phyloP scores from a whole-genome alignment of 35 echinoderm and acorn worm species.

The Ophioderma brevispina region DNA sequence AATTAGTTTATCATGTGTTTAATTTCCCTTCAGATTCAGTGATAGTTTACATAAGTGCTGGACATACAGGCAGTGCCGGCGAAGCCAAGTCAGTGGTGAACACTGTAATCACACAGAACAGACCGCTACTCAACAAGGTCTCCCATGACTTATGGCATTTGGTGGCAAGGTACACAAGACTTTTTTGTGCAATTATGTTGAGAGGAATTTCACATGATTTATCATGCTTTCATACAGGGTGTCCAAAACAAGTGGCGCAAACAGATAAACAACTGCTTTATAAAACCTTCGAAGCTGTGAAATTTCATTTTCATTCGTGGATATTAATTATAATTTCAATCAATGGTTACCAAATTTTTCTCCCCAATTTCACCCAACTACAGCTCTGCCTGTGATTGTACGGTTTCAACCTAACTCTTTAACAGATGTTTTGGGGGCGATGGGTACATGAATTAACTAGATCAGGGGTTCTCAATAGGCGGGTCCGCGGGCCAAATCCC shows the following conservation, averaged over 20 bases:
- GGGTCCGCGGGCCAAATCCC: too few species aligned
- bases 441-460: too few species aligned
- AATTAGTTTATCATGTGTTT: too few species aligned
- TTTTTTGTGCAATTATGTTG: neutral
- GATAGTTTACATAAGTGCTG: slow-evolving; percentile 93
- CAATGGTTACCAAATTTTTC: too few species aligned
- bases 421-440: too few species aligned
- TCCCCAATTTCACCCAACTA: too few species aligned
- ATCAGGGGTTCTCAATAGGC: too few species aligned
- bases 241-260: neutral
- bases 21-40: slow-evolving; percentile 64
- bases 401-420: too few species aligned
- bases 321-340: too few species aligned
- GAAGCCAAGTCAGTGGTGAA: slow-evolving; percentile 77
- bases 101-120: slow-evolving; percentile 75
- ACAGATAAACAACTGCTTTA: neutral
- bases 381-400: too few species aligned
- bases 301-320: neutral
- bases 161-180: slow-evolving; percentile 68
- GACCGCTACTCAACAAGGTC: slow-evolving; percentile 71
- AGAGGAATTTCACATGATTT: neutral
- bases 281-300: neutral
- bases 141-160: slow-evolving; percentile 94
- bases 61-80: slow-evolving; percentile 55
- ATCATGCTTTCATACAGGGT: neutral